Conservation (phyloP, 2,888 invertebrate species). For the Syritta pipiens region DNA sequence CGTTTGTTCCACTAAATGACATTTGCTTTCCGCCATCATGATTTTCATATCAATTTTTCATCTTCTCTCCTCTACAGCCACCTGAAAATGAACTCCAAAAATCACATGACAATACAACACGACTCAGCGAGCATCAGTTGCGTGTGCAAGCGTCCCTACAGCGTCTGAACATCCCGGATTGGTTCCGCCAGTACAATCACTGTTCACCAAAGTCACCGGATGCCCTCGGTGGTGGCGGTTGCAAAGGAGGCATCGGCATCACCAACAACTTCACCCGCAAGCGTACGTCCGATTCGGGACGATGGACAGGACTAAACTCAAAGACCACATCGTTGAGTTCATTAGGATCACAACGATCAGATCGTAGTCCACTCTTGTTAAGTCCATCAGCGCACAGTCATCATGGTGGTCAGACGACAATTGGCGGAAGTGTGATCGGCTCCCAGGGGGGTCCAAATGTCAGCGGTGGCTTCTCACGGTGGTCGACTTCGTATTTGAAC, state of each 20-base stretch:
- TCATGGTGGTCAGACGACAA: slow-evolving; percentile 77
- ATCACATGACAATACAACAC: slow-evolving; percentile 82
- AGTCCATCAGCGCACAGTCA: slow-evolving; percentile 80
- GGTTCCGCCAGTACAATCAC: slow-evolving; percentile 85
- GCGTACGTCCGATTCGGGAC: slow-evolving; percentile 84
- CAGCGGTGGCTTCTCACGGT: slow-evolving; percentile 79
- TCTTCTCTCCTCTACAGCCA: slow-evolving; percentile 82
- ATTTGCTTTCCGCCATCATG: neutral
- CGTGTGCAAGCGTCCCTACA: slow-evolving; percentile 95
- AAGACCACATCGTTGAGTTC: slow-evolving; percentile 93
- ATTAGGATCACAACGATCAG: slow-evolving; percentile 81
- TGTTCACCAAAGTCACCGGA: slow-evolving; percentile 71
- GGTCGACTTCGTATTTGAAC: slow-evolving; percentile 88
- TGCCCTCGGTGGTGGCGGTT: slow-evolving; percentile 70
- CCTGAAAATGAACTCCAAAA: slow-evolving; percentile 97
- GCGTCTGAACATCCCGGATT: slow-evolving; percentile 96
- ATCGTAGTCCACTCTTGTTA: slow-evolving; percentile 78
- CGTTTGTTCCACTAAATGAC: no score
- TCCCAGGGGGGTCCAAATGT: slow-evolving; percentile 58
- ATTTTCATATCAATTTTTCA: neutral
- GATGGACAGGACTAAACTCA: slow-evolving; percentile 86
- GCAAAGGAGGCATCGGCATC: slow-evolving; percentile 84
- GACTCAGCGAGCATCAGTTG: slow-evolving; percentile 95
- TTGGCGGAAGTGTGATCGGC: slow-evolving; percentile 46
- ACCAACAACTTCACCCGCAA: slow-evolving; percentile 89